Conservation (phyloP, 2,113 vertebrate genomes). For the Grammomys dolichurus region DNA sequence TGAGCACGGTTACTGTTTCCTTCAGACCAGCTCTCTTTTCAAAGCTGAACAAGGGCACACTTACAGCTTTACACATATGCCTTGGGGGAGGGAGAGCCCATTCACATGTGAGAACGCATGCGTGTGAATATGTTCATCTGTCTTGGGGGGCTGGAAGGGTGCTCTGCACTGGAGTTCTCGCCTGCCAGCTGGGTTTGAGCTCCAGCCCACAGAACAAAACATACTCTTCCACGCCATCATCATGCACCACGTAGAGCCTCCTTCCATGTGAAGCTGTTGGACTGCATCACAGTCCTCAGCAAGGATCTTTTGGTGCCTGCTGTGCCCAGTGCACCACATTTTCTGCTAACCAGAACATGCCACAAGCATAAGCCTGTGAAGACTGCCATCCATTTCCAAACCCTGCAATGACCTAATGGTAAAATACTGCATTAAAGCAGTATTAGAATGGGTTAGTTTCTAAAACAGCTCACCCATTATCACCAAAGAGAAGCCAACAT, state of each 20-base stretch:
- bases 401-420: slow-evolving; percentile 16
- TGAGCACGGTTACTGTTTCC: slow-evolving; percentile 7
- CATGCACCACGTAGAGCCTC: slow-evolving; percentile 31
- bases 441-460: slow-evolving; percentile 33
- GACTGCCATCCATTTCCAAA: not conserved
- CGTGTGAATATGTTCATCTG: not conserved
- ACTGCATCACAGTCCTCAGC: not conserved
- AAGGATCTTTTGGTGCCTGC: not conserved
- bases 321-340: slow-evolving; percentile 35
- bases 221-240: slow-evolving; percentile 23
- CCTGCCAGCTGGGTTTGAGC: not conserved
- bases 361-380: not conserved
- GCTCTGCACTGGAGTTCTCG: not conserved
- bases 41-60: not conserved
- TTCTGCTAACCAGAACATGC: not conserved
- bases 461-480: slow-evolving; percentile 47
- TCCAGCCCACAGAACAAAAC: not conserved
- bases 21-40: slow-evolving; percentile 27
- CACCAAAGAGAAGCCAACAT: slow-evolving; percentile 35
- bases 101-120: not conserved
- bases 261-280: not conserved
- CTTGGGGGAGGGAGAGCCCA: not conserved
- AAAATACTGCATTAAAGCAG: not conserved
- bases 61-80: not conserved
- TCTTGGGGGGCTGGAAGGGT: not conserved